Percentiles rank a stretch among this genome's conserved stretches.
These are phyloP conservation scores for Anarsia innoxiella DNA, from an alignment of 2,888 invertebrate species.

Conservation along the genomic window DNA sequence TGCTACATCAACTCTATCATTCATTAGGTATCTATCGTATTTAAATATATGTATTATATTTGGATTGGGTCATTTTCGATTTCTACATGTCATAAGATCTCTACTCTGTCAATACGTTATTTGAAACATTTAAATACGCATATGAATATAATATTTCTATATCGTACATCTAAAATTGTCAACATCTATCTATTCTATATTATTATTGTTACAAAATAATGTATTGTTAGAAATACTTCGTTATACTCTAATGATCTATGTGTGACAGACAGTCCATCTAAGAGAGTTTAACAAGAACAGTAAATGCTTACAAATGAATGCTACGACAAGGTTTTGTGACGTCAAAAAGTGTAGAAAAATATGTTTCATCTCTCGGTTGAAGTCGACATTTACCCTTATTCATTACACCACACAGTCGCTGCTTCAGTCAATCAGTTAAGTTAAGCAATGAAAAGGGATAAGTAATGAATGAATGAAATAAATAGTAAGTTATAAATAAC, in stretches of 20 bases:
- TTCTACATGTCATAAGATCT: constrained; percentile 42
- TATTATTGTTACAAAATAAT: constrained; percentile 38
- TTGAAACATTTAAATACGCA: constrained; percentile 21
- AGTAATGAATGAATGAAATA: too few relatives aligned
- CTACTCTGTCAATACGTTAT: constrained; percentile 50
- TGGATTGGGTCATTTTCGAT: constrained; percentile 6
- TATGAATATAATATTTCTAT: constrained; percentile 33
- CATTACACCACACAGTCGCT: constrained; percentile 57
- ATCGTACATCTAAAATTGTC: constrained; percentile 41
- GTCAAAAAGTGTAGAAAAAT: constrained; percentile 74
- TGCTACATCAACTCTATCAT: too few relatives aligned
- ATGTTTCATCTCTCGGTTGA: constrained; percentile 54
- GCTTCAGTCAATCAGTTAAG: constrained; percentile 69
- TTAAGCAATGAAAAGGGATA: too few relatives aligned
- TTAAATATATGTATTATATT: constrained; percentile 5
- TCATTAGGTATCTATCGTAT: too few relatives aligned
- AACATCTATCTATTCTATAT: constrained; percentile 57
- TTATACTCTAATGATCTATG: constrained; percentile 1
- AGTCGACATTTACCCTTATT: constrained; percentile 61
- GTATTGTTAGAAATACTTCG: constrained; percentile 18
- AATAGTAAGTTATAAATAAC: constrained; percentile 2
- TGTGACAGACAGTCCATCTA: constrained; percentile 11
- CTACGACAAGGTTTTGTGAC: constrained; percentile 53
- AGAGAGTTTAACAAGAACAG: constrained; percentile 48
- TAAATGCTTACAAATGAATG: constrained; percentile 58